Conservation (phyloP, 2,113 vertebrate genomes). For the Telmatochromis sp. region DNA sequence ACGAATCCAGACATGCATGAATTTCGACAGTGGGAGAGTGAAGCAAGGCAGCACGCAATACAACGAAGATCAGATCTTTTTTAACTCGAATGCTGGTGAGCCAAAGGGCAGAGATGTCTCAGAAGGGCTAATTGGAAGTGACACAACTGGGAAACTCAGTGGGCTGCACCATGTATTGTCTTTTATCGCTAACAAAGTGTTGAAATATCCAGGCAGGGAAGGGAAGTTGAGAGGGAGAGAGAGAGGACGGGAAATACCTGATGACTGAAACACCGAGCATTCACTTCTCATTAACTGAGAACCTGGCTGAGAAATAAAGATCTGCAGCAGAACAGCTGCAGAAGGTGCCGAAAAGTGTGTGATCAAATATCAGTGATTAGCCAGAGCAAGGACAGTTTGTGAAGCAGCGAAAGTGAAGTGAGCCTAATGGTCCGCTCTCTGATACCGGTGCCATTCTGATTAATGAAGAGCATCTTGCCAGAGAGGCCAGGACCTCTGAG, state of each 20-base stretch:
- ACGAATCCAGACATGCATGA: slow-evolving; percentile 21
- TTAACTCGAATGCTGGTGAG: slow-evolving; percentile 19
- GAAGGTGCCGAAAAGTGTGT: background rate
- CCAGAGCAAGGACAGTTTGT: background rate
- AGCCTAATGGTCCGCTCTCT: slow-evolving; percentile 5
- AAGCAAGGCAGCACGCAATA: background rate
- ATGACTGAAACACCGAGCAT: slow-evolving; percentile 14
- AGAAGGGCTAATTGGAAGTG: slow-evolving; percentile 56
- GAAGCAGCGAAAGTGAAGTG: background rate
- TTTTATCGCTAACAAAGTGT: slow-evolving; percentile 5
- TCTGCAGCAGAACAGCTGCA: background rate
- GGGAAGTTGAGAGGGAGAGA: background rate
- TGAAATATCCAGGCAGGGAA: background rate
- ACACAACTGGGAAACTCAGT: slow-evolving; percentile 39
- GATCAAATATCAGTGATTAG: slow-evolving; percentile 35
- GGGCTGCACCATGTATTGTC: slow-evolving; percentile 20
- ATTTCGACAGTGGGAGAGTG: background rate
- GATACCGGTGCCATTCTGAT: background rate
- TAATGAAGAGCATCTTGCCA: slow-evolving; percentile 49
- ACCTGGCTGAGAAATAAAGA: background rate
- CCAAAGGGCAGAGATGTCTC: slow-evolving; percentile 51
- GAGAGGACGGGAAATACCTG: background rate
- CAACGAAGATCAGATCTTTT: slow-evolving; percentile 19
- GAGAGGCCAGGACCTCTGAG: background rate
- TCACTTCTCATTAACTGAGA: slow-evolving; percentile 6